These are phyloP conservation scores for Bombycilla garrulus DNA, from an alignment of 2,113 vertebrate genomes.

Conservation along the genomic window DNA sequence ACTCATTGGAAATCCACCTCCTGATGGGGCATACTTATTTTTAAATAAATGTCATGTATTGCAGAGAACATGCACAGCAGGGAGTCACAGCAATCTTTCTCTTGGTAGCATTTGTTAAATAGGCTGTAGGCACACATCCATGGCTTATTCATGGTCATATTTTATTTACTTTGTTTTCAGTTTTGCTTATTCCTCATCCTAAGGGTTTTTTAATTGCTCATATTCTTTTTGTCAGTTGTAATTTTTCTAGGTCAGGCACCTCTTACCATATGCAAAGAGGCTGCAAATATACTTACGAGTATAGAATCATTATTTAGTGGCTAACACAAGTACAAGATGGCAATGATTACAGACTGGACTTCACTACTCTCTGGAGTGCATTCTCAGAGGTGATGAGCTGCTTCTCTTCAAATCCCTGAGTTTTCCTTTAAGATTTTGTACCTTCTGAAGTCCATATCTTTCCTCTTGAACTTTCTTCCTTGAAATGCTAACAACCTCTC, in stretches of 20 bases:
- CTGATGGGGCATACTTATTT: neutral
- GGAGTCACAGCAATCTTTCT: neutral
- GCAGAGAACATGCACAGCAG: constrained; percentile 1
- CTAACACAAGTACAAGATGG: neutral
- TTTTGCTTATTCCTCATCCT: neutral
- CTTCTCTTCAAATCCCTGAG: neutral
- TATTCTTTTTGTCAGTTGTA: neutral
- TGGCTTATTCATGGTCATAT: constrained; percentile 3
- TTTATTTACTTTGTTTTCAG: constrained; percentile 42
- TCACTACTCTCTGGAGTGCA: neutral
- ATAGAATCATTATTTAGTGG: neutral
- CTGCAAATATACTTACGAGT: neutral
- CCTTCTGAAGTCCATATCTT: neutral
- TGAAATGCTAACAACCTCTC: neutral
- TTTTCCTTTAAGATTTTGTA: neutral
- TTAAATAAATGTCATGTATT: constrained; percentile 7
- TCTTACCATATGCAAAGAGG: neutral
- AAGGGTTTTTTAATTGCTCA: neutral
- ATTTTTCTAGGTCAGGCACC: neutral
- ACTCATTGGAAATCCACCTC: neutral
- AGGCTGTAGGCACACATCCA: neutral
- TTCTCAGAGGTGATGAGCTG: neutral
- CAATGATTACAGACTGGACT: neutral
- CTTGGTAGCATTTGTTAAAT: neutral
- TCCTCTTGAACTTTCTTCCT: neutral